These are phyloP conservation scores for Pissodes strobi DNA, from an alignment of 1,140 invertebrate genomes.

Conservation along the genomic window DNA sequence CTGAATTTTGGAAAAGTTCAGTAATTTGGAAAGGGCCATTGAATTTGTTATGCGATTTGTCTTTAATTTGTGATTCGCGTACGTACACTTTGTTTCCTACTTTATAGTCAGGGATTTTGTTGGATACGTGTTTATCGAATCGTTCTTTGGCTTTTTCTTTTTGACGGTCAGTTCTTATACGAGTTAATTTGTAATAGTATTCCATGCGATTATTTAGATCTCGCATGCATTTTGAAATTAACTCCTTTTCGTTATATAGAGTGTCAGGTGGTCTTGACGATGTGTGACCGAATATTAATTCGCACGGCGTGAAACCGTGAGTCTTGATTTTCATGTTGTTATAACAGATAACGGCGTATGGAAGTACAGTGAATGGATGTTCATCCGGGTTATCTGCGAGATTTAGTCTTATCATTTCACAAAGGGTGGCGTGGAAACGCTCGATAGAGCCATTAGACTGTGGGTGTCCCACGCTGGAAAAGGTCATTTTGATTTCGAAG, in stretches of 20 bases:
- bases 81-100: conserved; percentile 10
- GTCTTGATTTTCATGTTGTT: conserved; percentile 15
- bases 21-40: conserved; percentile 27
- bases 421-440: background rate
- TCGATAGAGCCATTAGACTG: background rate
- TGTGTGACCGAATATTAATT: conserved; percentile 17
- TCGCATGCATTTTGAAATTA: background rate
- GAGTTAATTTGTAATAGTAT: conserved; percentile 1
- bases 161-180: background rate
- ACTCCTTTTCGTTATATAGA: conserved; percentile 3
- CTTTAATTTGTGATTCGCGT: conserved; percentile 20
- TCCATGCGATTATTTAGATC: conserved; percentile 6
- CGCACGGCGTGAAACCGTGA: conserved; percentile 20
- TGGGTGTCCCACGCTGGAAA: too few relatives aligned
- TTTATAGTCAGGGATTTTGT: background rate
- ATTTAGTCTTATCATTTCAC: conserved; percentile 12
- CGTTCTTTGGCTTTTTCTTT: conserved; percentile 12
- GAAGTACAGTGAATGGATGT: conserved; percentile 3
- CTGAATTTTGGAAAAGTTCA: conserved; percentile 10
- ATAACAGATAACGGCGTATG: conserved; percentile 2
- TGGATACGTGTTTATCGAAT: conserved; percentile 5
- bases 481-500: too few relatives aligned
- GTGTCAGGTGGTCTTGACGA: conserved; percentile 10
- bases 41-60: conserved; percentile 25
- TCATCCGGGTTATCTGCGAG: background rate